These are phyloP conservation scores for Gari tellinella DNA, from an alignment of 2,888 invertebrate species.

Conservation along the genomic window DNA sequence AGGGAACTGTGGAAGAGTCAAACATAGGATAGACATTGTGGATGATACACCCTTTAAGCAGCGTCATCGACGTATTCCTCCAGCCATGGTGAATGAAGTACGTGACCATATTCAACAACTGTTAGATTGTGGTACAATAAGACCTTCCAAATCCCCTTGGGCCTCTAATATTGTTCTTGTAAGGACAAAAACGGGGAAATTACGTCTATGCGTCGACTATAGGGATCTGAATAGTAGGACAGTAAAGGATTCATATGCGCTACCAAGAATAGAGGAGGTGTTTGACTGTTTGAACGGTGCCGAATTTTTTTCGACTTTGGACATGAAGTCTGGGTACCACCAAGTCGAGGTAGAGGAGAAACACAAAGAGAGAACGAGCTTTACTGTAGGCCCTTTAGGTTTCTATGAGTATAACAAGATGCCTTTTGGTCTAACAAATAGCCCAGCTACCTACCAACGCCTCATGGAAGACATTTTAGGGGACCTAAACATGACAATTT, in stretches of 20 bases:
- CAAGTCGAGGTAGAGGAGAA: conserved; percentile 16
- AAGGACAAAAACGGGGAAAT: conserved; percentile 13
- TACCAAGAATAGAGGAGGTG: conserved; percentile 25
- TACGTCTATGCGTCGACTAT: conserved; percentile 17
- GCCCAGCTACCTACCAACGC: too few species aligned
- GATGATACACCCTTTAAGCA: conserved; percentile 22
- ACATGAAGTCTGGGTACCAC: conserved; percentile 23
- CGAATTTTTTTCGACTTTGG: conserved; percentile 7
- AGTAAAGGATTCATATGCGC: conserved; percentile 13
- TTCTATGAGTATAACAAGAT: too few species aligned
- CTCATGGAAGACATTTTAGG: too few species aligned
- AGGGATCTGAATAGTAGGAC: conserved; percentile 9
- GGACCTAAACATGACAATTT: too few species aligned
- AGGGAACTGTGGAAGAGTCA: too few species aligned
- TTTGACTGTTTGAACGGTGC: conserved; percentile 15
- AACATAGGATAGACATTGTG: too few species aligned
- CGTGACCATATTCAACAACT: conserved; percentile 51
- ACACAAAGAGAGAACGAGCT: conserved; percentile 19
- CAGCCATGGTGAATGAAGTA: too few species aligned
- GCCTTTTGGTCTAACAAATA: too few species aligned
- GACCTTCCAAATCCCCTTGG: conserved; percentile 12
- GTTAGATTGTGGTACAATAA: conserved; percentile 11
- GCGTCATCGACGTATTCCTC: conserved; percentile 17
- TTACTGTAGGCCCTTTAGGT: too few species aligned
- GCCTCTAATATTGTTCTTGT: too few species aligned